phyloP scores from a whole-genome alignment of 2,797 vertebrate species.

The Gadopsis bispinosus region DNA sequence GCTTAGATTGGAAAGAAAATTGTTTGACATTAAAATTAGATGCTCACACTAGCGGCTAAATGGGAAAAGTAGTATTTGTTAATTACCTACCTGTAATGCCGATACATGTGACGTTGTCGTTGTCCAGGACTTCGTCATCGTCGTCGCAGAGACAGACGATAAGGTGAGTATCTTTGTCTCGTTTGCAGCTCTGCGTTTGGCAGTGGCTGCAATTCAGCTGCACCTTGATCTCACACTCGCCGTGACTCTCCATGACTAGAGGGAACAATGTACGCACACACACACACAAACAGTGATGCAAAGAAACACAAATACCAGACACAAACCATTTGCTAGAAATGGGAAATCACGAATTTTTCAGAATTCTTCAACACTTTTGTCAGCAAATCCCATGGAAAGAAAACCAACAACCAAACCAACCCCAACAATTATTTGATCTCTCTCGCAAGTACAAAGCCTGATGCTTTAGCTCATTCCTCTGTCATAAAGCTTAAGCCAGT shows the following conservation, averaged over 20 bases:
- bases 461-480: not conserved
- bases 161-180: constrained; percentile 83
- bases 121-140: constrained; percentile 86
- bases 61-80: not conserved
- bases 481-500: not conserved
- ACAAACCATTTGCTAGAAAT: not conserved
- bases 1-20: not conserved
- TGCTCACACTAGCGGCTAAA: not conserved
- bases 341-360: not conserved
- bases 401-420: not conserved
- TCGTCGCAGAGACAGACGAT: constrained; percentile 89
- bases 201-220: constrained; percentile 93
- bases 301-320: not conserved
- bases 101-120: constrained; percentile 89
- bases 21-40: not conserved
- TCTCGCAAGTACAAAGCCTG: not conserved
- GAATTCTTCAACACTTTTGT: not conserved
- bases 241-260: constrained; percentile 90
- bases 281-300: not conserved
- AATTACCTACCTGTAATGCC: constrained; percentile 73
- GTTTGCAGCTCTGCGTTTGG: constrained; percentile 89
- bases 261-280: constrained; percentile 10
- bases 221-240: constrained; percentile 91
- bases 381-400: constrained; percentile 1
- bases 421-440: not conserved